phyloP scores from a whole-genome alignment of 2,113 vertebrate genomes.

The Eurystomus gularis region DNA sequence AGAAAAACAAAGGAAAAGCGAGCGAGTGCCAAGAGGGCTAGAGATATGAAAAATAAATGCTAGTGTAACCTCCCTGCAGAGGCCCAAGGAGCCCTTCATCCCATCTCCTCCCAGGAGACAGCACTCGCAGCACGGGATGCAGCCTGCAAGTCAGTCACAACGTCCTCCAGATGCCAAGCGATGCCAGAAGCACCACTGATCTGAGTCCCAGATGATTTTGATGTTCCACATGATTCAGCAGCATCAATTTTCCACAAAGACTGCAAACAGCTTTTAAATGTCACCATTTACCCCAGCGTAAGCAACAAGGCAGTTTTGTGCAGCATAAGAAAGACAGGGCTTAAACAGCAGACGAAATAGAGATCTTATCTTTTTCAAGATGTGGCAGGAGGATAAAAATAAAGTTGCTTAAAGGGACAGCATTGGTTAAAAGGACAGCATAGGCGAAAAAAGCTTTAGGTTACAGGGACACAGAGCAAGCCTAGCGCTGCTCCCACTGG shows the following conservation, averaged over 20 bases:
- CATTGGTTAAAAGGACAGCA: background rate
- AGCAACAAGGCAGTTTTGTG: background rate
- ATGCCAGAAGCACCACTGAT: background rate
- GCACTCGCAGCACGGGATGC: background rate
- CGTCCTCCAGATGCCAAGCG: background rate
- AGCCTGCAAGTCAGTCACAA: background rate
- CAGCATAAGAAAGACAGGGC: rapidly evolving
- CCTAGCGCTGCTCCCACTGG: background rate
- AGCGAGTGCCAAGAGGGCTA: background rate
- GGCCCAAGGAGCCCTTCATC: background rate
- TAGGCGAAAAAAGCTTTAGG: background rate
- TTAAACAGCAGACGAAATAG: background rate
- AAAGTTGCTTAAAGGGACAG: background rate
- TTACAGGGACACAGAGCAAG: background rate
- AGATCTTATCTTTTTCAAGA: background rate
- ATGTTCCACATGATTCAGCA: background rate
- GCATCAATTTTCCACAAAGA: background rate
- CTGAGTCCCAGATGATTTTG: background rate
- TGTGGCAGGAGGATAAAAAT: background rate
- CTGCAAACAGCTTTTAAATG: background rate
- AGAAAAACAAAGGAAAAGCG: background rate
- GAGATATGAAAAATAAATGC: rapidly evolving
- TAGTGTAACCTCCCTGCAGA: background rate
- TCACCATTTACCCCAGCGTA: background rate
- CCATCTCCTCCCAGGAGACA: background rate